Base-by-base conservation (phyloP, 2,797 vertebrate genomes). In the Leptoclinus maculatus region DNA sequence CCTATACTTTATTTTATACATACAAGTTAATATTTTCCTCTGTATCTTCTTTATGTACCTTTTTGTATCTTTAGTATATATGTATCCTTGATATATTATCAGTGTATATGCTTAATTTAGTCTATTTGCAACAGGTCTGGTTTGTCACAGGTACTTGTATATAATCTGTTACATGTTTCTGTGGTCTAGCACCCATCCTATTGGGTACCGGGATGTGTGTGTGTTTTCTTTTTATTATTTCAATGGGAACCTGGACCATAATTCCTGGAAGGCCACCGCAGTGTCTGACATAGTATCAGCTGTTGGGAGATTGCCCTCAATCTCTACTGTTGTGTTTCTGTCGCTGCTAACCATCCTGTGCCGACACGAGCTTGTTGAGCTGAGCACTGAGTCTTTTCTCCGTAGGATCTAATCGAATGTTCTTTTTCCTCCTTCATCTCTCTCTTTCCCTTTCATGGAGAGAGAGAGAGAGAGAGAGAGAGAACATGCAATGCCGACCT, bases 381-480 rank as follows among this genome's bases (percentile, higher is more conserved):
- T 41, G 72, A 89, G 74, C 79, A 69, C 66, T 1, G 25, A 77
- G 82, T 84, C 68, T 88, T 72, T 92, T 79, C 76, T 70, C 84
- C 83, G 75, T 67, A 88, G 73, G 85, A 43, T 82, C 64, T 82
- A 89, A 89, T 92, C 81, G 64, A 91, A 91, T 81, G 72, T 81
- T 85, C 74, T 85, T 77, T 84, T 60, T 74, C 64, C 23, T 25
- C 23, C 73, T 67, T 47, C 47, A 36, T 75, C 45, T 66, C 58
- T 32, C 62, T 34, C 41, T 34, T 34, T 34, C 66, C 47, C 57
- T 67, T 36, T 69, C 67, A 34, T 34, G 32, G 32, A 34, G 32
- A 34, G 7, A 7, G 32, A 34, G 29, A 71, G 72, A 76, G 29
- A 29, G 29, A 29, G 29, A 29, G 29, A 29, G 32, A 73, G 71